Evolutionary conservation across 2,888 invertebrate genomes (phyloP).

Genomic region (Drosophila prostipennis): DNA sequence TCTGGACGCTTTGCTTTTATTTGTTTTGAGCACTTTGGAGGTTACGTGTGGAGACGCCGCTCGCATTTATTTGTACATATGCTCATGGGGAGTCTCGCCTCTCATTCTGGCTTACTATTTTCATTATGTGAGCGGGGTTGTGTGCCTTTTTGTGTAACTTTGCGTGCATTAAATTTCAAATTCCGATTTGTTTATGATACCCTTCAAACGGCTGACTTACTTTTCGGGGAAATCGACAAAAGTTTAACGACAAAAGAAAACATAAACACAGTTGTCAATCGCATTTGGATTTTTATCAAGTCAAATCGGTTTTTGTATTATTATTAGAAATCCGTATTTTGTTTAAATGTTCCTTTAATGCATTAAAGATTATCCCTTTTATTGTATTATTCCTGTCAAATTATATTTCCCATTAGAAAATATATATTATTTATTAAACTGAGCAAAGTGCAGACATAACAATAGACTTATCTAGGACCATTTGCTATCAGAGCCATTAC

Average conservation of each 20-base stretch:
- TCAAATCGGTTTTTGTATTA: no score
- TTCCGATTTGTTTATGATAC: constrained; percentile 33
- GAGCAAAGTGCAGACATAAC: constrained; percentile 5
- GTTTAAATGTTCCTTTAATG: no score
- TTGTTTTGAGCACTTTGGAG: constrained; percentile 57
- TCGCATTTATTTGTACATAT: constrained; percentile 25
- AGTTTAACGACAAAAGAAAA: neutral
- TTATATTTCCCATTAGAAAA: neutral
- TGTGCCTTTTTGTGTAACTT: constrained; percentile 59
- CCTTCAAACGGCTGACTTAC: constrained; percentile 28
- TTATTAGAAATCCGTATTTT: no score
- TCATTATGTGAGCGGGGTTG: constrained; percentile 18
- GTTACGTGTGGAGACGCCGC: constrained; percentile 46
- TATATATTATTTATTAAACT: constrained; percentile 6
- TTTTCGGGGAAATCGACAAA: constrained; percentile 16
- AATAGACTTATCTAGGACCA: constrained; percentile 15
- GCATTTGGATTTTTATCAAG: neutral
- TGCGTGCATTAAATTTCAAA: constrained; percentile 62
- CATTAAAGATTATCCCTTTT: neutral
- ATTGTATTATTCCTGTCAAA: neutral
- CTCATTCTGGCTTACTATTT: constrained; percentile 29
- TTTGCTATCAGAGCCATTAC: constrained; percentile 20
- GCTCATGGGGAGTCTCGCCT: constrained; percentile 1
- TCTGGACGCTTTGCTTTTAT: constrained; percentile 54
- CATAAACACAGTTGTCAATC: constrained; percentile 15